Conservation (phyloP, 2,888 invertebrate genomes). For the Tenthredo livida region DNA sequence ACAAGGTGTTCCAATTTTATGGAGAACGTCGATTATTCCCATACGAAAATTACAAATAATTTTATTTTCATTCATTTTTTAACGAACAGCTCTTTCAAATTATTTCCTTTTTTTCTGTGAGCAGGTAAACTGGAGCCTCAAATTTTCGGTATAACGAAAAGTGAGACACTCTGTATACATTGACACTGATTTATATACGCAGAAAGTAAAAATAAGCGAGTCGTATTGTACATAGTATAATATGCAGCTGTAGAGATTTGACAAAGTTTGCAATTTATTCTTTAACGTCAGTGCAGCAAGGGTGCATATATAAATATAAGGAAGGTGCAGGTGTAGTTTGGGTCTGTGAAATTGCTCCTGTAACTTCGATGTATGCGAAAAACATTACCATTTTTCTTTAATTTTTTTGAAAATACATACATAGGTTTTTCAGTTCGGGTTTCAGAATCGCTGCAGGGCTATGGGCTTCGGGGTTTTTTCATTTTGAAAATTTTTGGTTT, state of each 20-base stretch:
- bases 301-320: background rate
- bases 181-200: background rate
- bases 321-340: background rate
- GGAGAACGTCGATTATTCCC: background rate
- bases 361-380: background rate
- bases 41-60: too few species aligned
- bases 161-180: background rate
- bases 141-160: background rate
- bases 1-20: background rate
- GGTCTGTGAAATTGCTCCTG: background rate
- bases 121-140: background rate
- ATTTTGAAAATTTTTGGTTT: background rate
- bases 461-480: background rate
- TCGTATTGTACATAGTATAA: background rate
- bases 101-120: background rate
- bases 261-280: constrained; percentile 35
- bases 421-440: too few species aligned
- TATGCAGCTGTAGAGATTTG: constrained; percentile 15
- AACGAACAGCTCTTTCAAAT: too few species aligned
- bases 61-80: too few species aligned
- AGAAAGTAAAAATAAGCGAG: background rate
- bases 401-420: too few species aligned
- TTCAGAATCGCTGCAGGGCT: too few species aligned
- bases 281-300: background rate
- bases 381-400: too few species aligned